Evolutionary conservation across 2,888 invertebrate species (phyloP), one percentile per base, ranked within the genome.

Genomic region (Sarcophaga carnaria): DNA sequence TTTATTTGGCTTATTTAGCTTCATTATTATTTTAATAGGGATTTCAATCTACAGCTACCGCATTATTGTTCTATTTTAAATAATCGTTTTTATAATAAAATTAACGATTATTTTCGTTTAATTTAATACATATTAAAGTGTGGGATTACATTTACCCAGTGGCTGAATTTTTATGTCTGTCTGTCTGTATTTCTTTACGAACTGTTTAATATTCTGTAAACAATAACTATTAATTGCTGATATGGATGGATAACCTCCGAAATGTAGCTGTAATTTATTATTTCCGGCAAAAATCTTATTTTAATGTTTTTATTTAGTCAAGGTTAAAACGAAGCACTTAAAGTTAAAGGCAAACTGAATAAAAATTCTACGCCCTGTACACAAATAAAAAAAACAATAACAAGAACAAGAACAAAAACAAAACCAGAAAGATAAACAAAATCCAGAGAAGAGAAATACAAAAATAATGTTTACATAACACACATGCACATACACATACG

Each of bases 381-480:
- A 37, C 37, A 37, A 37, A 37, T 37, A 37, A 37, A 37, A 10
- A 8, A 37, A 8, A 37, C 37, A 37, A 8, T 1, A 37, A 6
- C 14, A 22, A 22, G 22, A 22, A 22, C 22, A 22, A 14, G 4
- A 54, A 54, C 17, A 54, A 54, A 14, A 54, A 54, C 17, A 54
- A 54, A 54, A 54, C 14, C 37, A 37, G 37, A 37, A 37, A 37
- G 37, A 45, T 45, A 8, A n/a, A 37, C 37, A 66, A 6, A 66
- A 45, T 4, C 17, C 8, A 37, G 10, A 17, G 59, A 17, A 59
- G 10, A 67, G n/a, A 67, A 67, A 67, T n/a, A 10, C n/a, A 45
- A 67, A 20, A 45, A 45, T 20, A 69, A 47, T 69, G 12, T 69
- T 69, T 69, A 22, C 69, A 60, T 20, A 72, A 20, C 27, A 45